Evolutionary conservation across 2,797 vertebrate genomes (phyloP), one percentile per base, ranked within the genome.

Genomic region (Molossus molossus): DNA sequence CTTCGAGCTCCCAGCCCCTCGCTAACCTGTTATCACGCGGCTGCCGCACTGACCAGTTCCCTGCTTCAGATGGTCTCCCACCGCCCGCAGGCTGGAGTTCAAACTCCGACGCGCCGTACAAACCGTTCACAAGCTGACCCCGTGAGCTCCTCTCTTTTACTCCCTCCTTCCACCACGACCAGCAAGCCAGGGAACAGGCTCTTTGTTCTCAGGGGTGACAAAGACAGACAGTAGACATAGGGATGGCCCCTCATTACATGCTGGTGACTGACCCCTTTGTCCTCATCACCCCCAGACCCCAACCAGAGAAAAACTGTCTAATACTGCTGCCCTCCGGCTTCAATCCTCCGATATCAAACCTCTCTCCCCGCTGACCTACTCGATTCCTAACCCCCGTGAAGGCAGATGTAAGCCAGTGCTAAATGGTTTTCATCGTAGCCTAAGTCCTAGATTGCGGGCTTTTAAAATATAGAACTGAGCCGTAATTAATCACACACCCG

Each of bases 181-280:
- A 69, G 40, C 6, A 75, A 85, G 69, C 64, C 70, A 86, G 69
- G 76, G 89, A 94, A 86, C 50, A n/a, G 67, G 23, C 20, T 80
- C 83, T 97, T 97, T 96, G 97, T 97, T 97, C 96, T 79, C 50
- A 27, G 18, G n/a, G 95, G 53, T 90, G 84, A 79, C 69, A 96
- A 87, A 97, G 69, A 14, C 82, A 86, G 82, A 75, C 11, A 18
- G 75, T 25, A 57, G 65, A 65, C 27, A 37, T 12, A n/a, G 27
- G 25, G 40, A 75, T 70, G 60, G 50, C 70, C 87, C 81, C 27
- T 55, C 53, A 27, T 67, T 58, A 67, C 45, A 40, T 60, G 45
- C 58, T 87, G 65, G 53, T 60, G 37, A 91, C 80, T 48, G 75
- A 89, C 95, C 73, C 48, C 27, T 91, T 80, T 67, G 75, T 77